Conservation (phyloP, 2,113 vertebrate genomes). For the Cheilinus undulatus region DNA sequence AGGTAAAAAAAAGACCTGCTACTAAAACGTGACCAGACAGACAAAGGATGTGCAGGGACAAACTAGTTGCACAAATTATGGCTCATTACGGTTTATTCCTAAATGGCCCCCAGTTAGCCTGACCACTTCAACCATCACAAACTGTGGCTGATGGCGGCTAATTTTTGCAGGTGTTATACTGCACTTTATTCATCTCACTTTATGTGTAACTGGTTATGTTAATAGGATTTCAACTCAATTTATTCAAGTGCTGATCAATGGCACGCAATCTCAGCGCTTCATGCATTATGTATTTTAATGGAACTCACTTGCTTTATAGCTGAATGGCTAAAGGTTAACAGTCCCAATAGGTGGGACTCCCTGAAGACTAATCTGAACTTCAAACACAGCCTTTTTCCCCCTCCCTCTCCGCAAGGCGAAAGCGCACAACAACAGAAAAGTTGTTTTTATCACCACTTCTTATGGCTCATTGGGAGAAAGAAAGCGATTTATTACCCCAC, state of each 20-base stretch:
- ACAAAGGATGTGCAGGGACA: neutral
- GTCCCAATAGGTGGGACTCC: constrained; percentile 88
- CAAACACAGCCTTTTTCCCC: constrained; percentile 82
- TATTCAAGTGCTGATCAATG: constrained; percentile 97
- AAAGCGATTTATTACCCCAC: constrained; percentile 77
- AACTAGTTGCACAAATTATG: constrained; percentile 39
- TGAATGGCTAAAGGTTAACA: constrained; percentile 92
- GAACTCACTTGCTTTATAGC: constrained; percentile 89
- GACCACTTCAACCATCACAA: constrained; percentile 59
- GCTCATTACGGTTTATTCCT: constrained; percentile 56
- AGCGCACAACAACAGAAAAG: constrained; percentile 85
- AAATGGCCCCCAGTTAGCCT: constrained; percentile 48
- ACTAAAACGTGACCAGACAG: constrained; percentile 5
- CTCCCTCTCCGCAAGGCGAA: constrained; percentile 69
- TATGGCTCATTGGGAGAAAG: constrained; percentile 77
- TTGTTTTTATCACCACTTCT: constrained; percentile 75
- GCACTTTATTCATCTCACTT: constrained; percentile 81
- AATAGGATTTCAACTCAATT: constrained; percentile 94
- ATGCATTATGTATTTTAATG: constrained; percentile 95
- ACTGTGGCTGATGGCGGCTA: constrained; percentile 52
- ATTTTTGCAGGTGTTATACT: constrained; percentile 74
- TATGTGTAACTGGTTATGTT: constrained; percentile 88
- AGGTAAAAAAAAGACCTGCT: neutral
- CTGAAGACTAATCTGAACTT: constrained; percentile 88
- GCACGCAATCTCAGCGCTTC: constrained; percentile 89